phyloP scores from a whole-genome alignment of 2,797 vertebrate species.

The Corythornis leucogaster region DNA sequence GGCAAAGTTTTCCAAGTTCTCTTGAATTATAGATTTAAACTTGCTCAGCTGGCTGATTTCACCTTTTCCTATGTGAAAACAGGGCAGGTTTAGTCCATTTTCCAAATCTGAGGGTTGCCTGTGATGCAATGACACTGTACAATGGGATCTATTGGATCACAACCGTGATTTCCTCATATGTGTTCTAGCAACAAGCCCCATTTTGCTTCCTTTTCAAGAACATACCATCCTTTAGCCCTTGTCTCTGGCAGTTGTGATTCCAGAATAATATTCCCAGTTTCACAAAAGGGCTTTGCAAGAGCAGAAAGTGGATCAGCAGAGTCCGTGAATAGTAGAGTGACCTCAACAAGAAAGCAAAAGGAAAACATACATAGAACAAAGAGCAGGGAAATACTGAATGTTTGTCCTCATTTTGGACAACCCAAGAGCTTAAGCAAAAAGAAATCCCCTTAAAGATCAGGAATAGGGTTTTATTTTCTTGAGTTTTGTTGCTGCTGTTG shows the following conservation, averaged over 20 bases:
- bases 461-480: background rate
- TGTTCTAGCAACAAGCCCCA: background rate
- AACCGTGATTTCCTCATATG: accelerated
- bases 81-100: background rate
- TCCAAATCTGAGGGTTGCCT: background rate
- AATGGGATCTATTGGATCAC: accelerated
- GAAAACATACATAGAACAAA: background rate
- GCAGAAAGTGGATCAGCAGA: background rate
- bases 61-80: background rate
- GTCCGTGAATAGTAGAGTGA: background rate
- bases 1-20: background rate
- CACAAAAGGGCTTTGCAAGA: background rate
- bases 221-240: background rate
- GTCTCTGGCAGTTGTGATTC: background rate
- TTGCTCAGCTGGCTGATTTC: accelerated
- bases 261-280: background rate
- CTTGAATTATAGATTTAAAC: background rate
- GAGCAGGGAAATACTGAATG: accelerated
- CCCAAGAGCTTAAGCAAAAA: background rate
- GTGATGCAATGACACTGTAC: background rate
- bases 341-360: background rate
- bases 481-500: too few relatives aligned
- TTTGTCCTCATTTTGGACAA: background rate
- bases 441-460: background rate
- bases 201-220: background rate